Conservation (phyloP, 2,113 vertebrate species). For the Gymnorhina tibicen region DNA sequence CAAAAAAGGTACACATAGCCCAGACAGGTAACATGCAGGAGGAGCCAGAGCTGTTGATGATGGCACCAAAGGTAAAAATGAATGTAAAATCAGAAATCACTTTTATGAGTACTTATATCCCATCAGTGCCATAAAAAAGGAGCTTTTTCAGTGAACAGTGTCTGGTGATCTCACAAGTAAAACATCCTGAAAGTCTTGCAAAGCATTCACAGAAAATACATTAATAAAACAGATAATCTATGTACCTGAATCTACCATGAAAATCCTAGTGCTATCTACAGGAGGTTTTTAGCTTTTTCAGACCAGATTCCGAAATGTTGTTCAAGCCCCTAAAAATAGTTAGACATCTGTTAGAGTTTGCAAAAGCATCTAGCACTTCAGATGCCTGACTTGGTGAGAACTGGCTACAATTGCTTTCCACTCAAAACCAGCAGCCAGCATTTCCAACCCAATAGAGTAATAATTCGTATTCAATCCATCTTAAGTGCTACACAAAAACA, state of each 20-base stretch:
- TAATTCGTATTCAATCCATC: neutral
- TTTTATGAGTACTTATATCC: neutral
- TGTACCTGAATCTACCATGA: neutral
- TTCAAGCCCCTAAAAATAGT: neutral
- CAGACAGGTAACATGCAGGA: neutral
- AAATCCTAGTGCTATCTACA: neutral
- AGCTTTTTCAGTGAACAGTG: neutral
- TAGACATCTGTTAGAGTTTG: neutral
- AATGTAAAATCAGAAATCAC: neutral
- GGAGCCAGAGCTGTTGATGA: neutral
- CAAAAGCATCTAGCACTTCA: slow-evolving; percentile 2
- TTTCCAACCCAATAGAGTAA: neutral
- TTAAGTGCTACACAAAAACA: neutral
- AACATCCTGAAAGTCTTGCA: neutral
- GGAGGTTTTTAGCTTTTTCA: neutral
- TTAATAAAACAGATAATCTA: neutral
- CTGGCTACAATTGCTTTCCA: neutral
- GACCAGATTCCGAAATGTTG: neutral
- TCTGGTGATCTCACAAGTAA: neutral
- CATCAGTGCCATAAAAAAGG: neutral
- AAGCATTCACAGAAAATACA: neutral
- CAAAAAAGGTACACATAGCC: neutral
- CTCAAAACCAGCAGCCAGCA: neutral
- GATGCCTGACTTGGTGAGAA: neutral
- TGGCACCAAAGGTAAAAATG: neutral